These are phyloP conservation scores for Leptinotarsa rubiginosa DNA, from an alignment of 2,888 invertebrate species.

Conservation along the genomic window DNA sequence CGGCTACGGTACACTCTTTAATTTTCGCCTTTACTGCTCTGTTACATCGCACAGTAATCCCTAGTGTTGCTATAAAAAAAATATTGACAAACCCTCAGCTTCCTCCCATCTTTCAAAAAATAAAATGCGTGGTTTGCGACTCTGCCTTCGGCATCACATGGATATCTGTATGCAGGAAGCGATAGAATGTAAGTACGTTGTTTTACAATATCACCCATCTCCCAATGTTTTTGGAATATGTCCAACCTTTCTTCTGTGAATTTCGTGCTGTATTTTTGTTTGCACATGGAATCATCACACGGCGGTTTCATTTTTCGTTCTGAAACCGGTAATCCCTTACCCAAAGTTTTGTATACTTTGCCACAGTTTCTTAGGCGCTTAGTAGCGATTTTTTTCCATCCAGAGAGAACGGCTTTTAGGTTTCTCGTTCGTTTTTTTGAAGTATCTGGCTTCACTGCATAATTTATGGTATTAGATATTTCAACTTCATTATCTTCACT, in stretches of 20 bases:
- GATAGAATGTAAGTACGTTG: slow-evolving; percentile 29
- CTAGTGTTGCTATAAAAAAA: slow-evolving; percentile 33
- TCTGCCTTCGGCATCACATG: neutral
- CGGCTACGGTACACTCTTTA: slow-evolving; percentile 28
- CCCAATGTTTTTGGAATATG: slow-evolving; percentile 34
- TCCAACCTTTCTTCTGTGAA: slow-evolving; percentile 32
- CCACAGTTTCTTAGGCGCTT: slow-evolving; percentile 26
- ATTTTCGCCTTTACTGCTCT: slow-evolving; percentile 25
- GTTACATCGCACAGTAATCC: slow-evolving; percentile 32
- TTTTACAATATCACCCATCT: slow-evolving; percentile 22
- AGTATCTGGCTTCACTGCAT: too few species aligned
- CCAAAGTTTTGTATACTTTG: slow-evolving; percentile 27
- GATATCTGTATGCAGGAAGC: slow-evolving; percentile 23
- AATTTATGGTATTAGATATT: too few species aligned
- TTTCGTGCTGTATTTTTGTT: slow-evolving; percentile 29
- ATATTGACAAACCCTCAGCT: slow-evolving; percentile 29
- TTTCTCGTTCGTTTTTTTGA: slow-evolving; percentile 1
- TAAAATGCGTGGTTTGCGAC: too few species aligned
- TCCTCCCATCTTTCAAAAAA: too few species aligned
- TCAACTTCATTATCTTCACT: too few species aligned
- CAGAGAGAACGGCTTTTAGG: slow-evolving; percentile 13
- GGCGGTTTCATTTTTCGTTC: slow-evolving; percentile 24
- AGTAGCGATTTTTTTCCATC: slow-evolving; percentile 15
- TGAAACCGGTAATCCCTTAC: slow-evolving; percentile 22
- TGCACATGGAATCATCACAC: slow-evolving; percentile 30